phyloP scores from a whole-genome alignment of 2,888 invertebrate genomes.

The Thecophora atra region DNA sequence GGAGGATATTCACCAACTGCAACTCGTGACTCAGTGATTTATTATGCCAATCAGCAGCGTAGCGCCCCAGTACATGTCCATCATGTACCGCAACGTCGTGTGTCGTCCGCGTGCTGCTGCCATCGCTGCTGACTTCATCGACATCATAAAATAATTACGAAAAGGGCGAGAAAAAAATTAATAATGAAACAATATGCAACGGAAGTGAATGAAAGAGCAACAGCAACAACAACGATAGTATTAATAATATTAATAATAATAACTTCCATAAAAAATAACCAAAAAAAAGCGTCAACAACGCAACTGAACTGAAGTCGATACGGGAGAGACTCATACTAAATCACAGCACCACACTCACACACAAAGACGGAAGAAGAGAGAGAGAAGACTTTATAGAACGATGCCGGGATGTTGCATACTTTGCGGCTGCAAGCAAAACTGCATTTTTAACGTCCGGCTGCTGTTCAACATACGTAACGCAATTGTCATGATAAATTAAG shows the following conservation, averaged over 20 bases:
- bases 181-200: conserved; percentile 1
- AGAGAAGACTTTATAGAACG: not conserved
- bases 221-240: not conserved
- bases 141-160: not conserved
- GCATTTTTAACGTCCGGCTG: not conserved
- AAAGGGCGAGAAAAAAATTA: not conserved
- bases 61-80: not conserved
- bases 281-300: not conserved
- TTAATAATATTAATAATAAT: not conserved
- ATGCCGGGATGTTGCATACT: conserved; percentile 13
- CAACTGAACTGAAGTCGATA: not conserved
- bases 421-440: not conserved
- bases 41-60: conserved; percentile 7
- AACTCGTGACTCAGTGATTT: conserved; percentile 23
- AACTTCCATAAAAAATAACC: not conserved
- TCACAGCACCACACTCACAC: not conserved
- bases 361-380: not conserved
- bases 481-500: conserved; percentile 54
- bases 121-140: not conserved
- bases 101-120: not conserved
- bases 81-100: not conserved
- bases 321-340: not conserved
- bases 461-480: not conserved
- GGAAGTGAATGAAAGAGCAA: not conserved
- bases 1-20: not conserved